Percentiles rank a stretch among this genome's conserved stretches.
These are phyloP conservation scores for Lacerta bilineata DNA, from an alignment of 2,797 vertebrate genomes.

Conservation along the genomic window DNA sequence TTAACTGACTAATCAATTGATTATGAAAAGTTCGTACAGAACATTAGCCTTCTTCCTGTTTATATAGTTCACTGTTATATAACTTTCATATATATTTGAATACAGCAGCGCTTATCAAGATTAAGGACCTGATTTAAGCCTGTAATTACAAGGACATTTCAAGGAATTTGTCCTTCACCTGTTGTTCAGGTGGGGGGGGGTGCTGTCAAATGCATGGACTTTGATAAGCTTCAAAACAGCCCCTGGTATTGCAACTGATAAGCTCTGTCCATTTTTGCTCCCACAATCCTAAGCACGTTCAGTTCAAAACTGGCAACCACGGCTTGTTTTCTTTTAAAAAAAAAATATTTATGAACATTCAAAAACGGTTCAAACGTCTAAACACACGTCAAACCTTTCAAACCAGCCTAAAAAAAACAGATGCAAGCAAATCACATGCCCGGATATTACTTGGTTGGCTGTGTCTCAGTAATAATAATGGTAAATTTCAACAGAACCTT, in stretches of 20 bases:
- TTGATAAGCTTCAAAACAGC: neutral
- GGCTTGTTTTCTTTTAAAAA: neutral
- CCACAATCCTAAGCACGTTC: rapidly evolving
- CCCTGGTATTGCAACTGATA: neutral
- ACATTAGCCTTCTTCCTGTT: neutral
- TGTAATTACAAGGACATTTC: conserved; percentile 54
- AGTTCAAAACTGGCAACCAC: neutral
- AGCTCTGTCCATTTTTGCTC: neutral
- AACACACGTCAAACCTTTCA: too few relatives aligned
- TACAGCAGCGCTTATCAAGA: conserved; percentile 50
- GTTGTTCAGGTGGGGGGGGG: conserved; percentile 41
- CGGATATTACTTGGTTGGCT: too few relatives aligned
- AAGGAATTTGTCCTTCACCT: conserved; percentile 47
- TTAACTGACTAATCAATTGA: neutral
- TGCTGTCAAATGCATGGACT: conserved; percentile 19
- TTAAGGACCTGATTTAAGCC: conserved; percentile 56
- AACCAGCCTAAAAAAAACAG: too few relatives aligned
- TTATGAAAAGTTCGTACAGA: conserved; percentile 2
- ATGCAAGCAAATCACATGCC: too few relatives aligned
- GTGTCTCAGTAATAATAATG: neutral
- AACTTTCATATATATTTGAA: neutral
- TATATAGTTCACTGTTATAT: neutral
- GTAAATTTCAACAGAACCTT: neutral
- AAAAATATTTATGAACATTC: too few relatives aligned
- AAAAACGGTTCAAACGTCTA: too few relatives aligned